Percentiles rank a stretch among this genome's conserved stretches.
Evolutionary conservation across 2,888 invertebrate species (phyloP).

Genomic region (Cinara cedri): DNA sequence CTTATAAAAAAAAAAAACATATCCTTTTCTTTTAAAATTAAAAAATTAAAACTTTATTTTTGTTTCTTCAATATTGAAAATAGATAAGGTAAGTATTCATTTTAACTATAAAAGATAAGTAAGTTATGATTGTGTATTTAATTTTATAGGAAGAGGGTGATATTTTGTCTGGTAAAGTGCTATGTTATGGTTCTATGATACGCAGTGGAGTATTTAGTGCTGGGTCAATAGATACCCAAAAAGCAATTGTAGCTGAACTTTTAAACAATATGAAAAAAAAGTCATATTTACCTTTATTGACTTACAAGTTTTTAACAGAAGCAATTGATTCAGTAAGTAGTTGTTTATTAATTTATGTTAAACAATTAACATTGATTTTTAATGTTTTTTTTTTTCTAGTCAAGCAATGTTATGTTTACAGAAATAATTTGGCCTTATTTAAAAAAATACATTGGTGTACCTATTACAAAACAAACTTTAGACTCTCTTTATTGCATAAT

Average conservation of each 20-base stretch:
- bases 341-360: not conserved
- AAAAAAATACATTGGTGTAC: conserved; percentile 48
- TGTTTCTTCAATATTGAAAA: not conserved
- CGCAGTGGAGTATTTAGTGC: conserved; percentile 66
- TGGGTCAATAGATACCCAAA: conserved; percentile 50
- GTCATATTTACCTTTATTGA: conserved; percentile 57
- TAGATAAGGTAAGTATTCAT: no score
- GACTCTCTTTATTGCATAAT: conserved; percentile 57
- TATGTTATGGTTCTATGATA: conserved; percentile 74
- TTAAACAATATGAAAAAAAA: conserved; percentile 56
- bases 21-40: not conserved
- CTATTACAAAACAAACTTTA: conserved; percentile 54
- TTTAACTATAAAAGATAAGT: not conserved
- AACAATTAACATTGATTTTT: not conserved
- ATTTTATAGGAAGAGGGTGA: conserved; percentile 74
- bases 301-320: conserved; percentile 56
- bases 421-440: conserved; percentile 57
- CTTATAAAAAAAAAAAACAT: not conserved
- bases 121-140: not conserved
- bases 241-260: conserved; percentile 53
- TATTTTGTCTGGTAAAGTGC: conserved; percentile 73
- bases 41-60: not conserved
- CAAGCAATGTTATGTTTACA: conserved; percentile 49
- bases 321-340: conserved; percentile 55
- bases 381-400: conserved; percentile 39